Percentiles rank a stretch among this genome's conserved stretches.
Conservation (phyloP, 2,797 vertebrate species). For the Selene dorsalis region DNA sequence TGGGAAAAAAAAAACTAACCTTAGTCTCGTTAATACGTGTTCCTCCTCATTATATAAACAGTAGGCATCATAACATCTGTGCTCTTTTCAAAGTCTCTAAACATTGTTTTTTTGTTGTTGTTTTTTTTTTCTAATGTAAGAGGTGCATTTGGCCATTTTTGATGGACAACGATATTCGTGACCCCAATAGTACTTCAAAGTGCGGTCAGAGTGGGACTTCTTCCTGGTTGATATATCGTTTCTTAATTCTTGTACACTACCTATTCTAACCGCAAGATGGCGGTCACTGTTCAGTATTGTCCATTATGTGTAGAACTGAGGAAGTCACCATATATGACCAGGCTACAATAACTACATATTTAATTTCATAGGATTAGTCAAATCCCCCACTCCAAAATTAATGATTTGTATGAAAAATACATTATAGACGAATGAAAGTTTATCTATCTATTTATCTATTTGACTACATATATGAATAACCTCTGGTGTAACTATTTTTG, state of each 20-base stretch:
- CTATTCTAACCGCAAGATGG: constrained; percentile 55
- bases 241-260: neutral
- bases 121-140: accelerated
- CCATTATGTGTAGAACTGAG: neutral
- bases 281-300: neutral
- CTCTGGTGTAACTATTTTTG: neutral
- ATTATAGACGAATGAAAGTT: neutral
- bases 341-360: neutral
- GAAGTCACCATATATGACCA: neutral
- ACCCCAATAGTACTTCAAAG: neutral
- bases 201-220: neutral
- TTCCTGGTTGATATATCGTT: accelerated
- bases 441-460: no score
- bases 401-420: neutral
- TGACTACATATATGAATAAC: neutral
- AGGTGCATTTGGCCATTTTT: neutral
- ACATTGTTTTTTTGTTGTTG: neutral
- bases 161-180: neutral
- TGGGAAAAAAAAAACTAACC: neutral
- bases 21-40: neutral
- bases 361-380: neutral
- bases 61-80: accelerated
- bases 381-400: neutral
- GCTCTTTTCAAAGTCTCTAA: neutral
- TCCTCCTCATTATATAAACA: neutral